Base-by-base conservation (phyloP, 1,140 invertebrate genomes). In the Asobara japonica region DNA sequence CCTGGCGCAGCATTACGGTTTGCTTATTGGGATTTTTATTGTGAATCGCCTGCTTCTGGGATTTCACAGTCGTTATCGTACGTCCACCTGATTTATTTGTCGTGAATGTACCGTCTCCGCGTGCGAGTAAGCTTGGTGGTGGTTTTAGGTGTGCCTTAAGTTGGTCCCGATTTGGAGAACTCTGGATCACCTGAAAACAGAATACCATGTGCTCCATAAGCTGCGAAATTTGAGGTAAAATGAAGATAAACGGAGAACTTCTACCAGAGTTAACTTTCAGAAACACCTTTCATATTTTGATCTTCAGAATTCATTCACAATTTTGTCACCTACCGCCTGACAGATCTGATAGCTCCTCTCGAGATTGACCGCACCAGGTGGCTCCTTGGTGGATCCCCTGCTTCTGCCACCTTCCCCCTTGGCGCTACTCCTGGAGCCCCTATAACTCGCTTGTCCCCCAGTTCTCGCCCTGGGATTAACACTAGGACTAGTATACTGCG, bases 341-440 rank as follows among this genome's bases (percentile, higher is more conserved):
- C 96, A 98, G 78, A 98, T 98, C 86, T 98, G 96, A 83, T 97
- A 96, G 78, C 96, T 98, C 30, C 97, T 89, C 83, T 97, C 96
- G 11, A 98, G 87, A 86, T 98, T 98, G 6, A 97, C 94, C 22
- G 93, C 93, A 3, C 95, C 95, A 0, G 95, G 94, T 4, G 94
- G 95, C 70, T 94, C 91, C 85, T 94, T 94, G 48, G 89, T 91
- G 27, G 89, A 89, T 38, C 88, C 88, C 36, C 91, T 87, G 31
- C 86, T 86, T 64, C 86, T 80, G n/a, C 87, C 81, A 13, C 81
- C 77, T 70, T 84, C 82, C 60, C 88, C 87, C 69, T 86, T 88
- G 30, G 83, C 84, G 25, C 74, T 77, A 16, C 78, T 86, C 78
- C 83, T 84, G 2, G 86, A 84, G 56, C 86, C 78, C 65, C 90